Evolutionary conservation across 2,888 invertebrate genomes (phyloP).

Genomic region (Esperia sulphurella): DNA sequence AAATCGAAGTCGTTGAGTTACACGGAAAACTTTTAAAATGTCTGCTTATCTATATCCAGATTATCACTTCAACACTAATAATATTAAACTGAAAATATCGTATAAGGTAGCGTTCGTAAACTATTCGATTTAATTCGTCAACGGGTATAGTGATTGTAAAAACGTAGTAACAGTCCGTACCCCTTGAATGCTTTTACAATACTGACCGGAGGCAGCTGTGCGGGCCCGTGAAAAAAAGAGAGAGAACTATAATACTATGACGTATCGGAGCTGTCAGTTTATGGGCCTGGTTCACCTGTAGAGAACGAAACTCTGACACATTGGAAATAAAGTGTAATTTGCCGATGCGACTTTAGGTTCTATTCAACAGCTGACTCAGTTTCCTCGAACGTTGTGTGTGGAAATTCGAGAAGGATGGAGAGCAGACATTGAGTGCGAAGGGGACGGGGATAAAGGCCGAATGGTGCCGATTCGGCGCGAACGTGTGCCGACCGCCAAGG

Average conservation of each 20-base stretch:
- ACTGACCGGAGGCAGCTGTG: slow-evolving; percentile 70
- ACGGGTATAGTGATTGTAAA: slow-evolving; percentile 36
- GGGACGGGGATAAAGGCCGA: slow-evolving; percentile 46
- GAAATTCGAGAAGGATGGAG: slow-evolving; percentile 57
- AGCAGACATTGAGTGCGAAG: slow-evolving; percentile 57
- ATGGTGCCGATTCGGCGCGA: slow-evolving; percentile 50
- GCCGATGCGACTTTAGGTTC: slow-evolving; percentile 12
- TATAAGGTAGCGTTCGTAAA: slow-evolving; percentile 40
- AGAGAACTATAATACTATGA: slow-evolving; percentile 64
- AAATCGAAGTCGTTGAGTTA: slow-evolving; percentile 25
- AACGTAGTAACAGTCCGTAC: slow-evolving; percentile 51
- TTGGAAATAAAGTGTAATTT: slow-evolving; percentile 43
- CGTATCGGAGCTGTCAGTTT: slow-evolving; percentile 42
- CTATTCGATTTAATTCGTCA: slow-evolving; percentile 52
- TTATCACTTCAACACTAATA: slow-evolving; percentile 16
- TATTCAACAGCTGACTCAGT: slow-evolving; percentile 60
- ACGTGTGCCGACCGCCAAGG: slow-evolving; percentile 65
- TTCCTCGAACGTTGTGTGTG: slow-evolving; percentile 64
- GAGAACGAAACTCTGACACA: slow-evolving; percentile 32
- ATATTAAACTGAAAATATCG: slow-evolving; percentile 31
- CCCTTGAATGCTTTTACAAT: slow-evolving; percentile 59
- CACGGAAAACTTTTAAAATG: slow-evolving; percentile 14
- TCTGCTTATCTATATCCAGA: slow-evolving; percentile 1
- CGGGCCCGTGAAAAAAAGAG: slow-evolving; percentile 65
- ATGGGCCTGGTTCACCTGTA: slow-evolving; percentile 12